phyloP scores from a whole-genome alignment of 2,888 invertebrate genomes.

The Bugulina stolonifera region DNA sequence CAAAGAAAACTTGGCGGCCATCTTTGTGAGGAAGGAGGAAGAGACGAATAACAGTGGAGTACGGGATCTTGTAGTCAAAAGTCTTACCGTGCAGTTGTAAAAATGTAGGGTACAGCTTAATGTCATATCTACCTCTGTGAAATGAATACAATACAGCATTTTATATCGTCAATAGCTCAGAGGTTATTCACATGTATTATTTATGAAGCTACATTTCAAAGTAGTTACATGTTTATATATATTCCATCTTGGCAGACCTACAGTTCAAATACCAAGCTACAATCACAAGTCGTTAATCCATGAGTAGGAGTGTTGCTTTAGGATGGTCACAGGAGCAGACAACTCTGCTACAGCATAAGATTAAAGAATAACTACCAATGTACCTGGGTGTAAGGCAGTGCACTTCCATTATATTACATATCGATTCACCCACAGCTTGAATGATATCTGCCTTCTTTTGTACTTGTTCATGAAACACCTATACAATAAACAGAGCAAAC shows the following conservation, averaged over 20 bases:
- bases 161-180: background rate
- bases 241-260: no score
- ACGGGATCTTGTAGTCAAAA: slow-evolving; percentile 98
- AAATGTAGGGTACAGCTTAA: slow-evolving; percentile 85
- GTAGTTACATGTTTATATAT: no score
- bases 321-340: no score
- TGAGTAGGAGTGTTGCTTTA: no score
- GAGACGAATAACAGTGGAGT: slow-evolving; percentile 87
- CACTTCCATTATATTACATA: slow-evolving; percentile 91
- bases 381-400: slow-evolving; percentile 96
- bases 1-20: slow-evolving; percentile 95
- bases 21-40: slow-evolving; percentile 95
- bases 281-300: no score
- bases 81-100: slow-evolving; percentile 95
- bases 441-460: slow-evolving; percentile 96
- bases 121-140: slow-evolving; percentile 87
- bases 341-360: no score
- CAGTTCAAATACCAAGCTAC: no score
- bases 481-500: slow-evolving; percentile 32
- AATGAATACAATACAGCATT: background rate
- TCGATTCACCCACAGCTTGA: slow-evolving; percentile 93
- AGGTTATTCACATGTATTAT: no score
- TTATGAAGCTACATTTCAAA: no score
- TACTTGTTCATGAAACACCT: slow-evolving; percentile 93
- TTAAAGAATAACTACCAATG: no score